Evolutionary conservation across 2,113 vertebrate species (phyloP), one percentile per base, ranked within the genome.

Genomic region (Solea senegalensis): DNA sequence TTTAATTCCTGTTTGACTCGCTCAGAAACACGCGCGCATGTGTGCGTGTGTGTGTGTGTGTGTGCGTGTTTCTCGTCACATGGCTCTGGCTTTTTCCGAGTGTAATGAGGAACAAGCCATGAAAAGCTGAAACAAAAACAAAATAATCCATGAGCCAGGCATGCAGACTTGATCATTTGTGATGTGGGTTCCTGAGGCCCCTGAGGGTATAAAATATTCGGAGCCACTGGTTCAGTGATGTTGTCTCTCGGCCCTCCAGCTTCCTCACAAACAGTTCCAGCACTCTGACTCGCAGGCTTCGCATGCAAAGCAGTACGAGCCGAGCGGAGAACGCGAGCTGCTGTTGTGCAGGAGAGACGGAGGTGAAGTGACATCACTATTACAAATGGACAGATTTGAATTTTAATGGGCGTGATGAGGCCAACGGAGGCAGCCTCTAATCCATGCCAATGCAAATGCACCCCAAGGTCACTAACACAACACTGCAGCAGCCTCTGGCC

Each of bases 401-500:
- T 80, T 73, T 83, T 77, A 85, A 88, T 83, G 82, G 61, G 44
- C 3, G 40, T 15, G 74, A 72, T 60, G 72, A 61, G 57, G 74
- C 69, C n/a, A 14, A 69, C 68, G 55, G 72, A 81, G 64, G 80
- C 53, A 21, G 72, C 63, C 69, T 86, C 81, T 86, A 84, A 86
- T 86, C 72, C 61, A 48, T 45, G 80, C 78, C 75, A 61, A 82
- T 78, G 86, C 86, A 83, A 85, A 85, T 80, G 80, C 69, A 73
- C 77, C 82, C 67, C 86, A 82, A 88, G 86, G 88, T 88, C 82
- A 83, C 53, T n/a, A 76, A 57, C 80, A 57, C 39, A 63, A 48
- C 81, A 64, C 7, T 49, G 74, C 58, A 72, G 69, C 80, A n/a
- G 85, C 83, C 65, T 71, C 65, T 68, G 80, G 79, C 46, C 80